phyloP scores from a whole-genome alignment of 2,888 invertebrate genomes.

The Microplitis manilae region DNA sequence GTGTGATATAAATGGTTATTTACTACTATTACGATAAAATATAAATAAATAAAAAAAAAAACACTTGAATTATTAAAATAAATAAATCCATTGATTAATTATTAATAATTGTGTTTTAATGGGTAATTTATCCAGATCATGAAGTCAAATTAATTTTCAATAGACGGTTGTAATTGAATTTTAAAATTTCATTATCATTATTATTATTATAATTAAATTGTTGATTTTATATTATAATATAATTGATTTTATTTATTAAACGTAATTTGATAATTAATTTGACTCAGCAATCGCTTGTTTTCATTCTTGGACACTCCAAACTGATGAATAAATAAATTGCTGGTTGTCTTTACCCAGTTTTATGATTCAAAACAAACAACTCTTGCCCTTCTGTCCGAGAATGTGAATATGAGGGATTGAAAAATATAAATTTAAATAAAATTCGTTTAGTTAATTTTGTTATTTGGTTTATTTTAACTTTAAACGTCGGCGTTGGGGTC shows the following conservation, averaged over 20 bases:
- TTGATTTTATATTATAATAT: not conserved
- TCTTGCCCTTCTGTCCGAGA: not conserved
- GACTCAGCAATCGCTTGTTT: not conserved
- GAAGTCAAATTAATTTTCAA: not conserved
- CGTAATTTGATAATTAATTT: not conserved
- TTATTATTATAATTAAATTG: not conserved
- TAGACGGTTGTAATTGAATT: not conserved
- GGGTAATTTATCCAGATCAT: constrained; percentile 15
- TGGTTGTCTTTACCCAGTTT: not conserved
- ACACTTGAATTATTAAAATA: constrained; percentile 22
- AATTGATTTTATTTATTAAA: not conserved
- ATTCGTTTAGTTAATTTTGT: constrained; percentile 71
- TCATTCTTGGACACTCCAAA: not conserved
- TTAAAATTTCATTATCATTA: not conserved
- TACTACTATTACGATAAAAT: constrained; percentile 56
- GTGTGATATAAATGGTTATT: constrained; percentile 72
- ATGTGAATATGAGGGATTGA: constrained; percentile 46
- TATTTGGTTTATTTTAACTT: constrained; percentile 71
- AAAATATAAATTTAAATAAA: constrained; percentile 40
- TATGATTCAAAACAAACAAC: too few species aligned
- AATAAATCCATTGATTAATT: constrained; percentile 17
- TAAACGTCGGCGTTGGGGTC: constrained; percentile 60
- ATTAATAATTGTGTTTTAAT: constrained; percentile 3
- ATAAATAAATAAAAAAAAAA: constrained; percentile 12
- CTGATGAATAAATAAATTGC: not conserved